Base-by-base conservation (phyloP, 2,797 vertebrate genomes). In the Rhinoraja longicauda region DNA sequence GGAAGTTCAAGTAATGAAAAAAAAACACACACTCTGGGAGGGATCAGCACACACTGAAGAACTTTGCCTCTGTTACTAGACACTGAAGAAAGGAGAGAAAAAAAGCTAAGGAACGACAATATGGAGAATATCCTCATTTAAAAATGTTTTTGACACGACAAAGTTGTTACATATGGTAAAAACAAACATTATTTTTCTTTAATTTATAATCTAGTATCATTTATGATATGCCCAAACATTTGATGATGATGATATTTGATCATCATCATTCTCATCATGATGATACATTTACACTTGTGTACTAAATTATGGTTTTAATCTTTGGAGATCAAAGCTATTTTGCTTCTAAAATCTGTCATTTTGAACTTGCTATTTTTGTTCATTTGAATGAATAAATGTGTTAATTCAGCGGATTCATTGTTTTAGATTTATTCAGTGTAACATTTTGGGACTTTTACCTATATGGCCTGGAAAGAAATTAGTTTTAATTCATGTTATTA, bases 401-500 rank as follows among this genome's bases (percentile, higher is more conserved):
- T 59, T 59, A 62, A 62, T 17, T 36, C 29, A 64, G 84, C 36
- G n/a, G 59, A 9, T 67, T 36, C 59, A 88, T 88, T 88, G 84
- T 36, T 88, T 88, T 21, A 36, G n/a, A 67, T 88, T 82, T 84
- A 3, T 59, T 84, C 57, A 10, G 81, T 59, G 21, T 77, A 77
- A 77, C 19, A 82, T 82, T 57, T 57, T 82, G 53, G 53, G 53
- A 57, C 79, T 82, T 82, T 57, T 57, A 29, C 24, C 79, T 13
- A 82, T 59, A 88, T 36, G 6, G 29, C 62, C 7, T 88, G n/a
- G 62, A 88, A 88, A 88, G 8, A 86, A 67, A 32, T 62, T 64
- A 9, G n/a, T 64, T 88, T 88, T 21, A 88, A 36, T 88, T 36
- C 84, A 88, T 67, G 59, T 88, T 88, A 67, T 67, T 1, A 88